These are phyloP conservation scores for Parthenolecanium corni DNA, from an alignment of 2,888 invertebrate genomes.

Conservation along the genomic window DNA sequence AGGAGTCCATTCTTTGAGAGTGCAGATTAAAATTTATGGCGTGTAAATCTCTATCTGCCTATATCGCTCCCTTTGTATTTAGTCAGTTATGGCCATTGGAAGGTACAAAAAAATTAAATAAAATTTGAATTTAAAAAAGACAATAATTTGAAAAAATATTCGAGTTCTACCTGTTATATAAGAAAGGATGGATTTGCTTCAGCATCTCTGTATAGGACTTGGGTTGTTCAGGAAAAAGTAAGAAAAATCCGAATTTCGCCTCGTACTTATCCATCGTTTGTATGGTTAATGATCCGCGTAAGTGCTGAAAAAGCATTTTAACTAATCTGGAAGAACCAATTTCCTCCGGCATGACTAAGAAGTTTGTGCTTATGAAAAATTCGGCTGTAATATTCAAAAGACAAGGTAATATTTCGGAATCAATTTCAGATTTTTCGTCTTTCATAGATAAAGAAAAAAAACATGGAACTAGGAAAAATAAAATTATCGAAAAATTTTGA, in stretches of 20 bases:
- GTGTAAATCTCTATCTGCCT: no score
- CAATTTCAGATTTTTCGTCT: no score
- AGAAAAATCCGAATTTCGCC: constrained; percentile 8
- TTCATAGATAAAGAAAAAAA: no score
- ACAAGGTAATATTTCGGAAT: not conserved
- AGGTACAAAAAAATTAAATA: no score
- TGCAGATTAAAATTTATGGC: no score
- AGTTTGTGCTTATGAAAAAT: not conserved
- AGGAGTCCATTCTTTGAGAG: no score
- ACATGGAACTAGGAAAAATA: no score
- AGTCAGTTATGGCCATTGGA: no score
- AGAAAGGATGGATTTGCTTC: not conserved
- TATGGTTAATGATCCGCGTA: not conserved
- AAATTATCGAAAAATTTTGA: no score
- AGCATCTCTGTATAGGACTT: constrained; percentile 5
- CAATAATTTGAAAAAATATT: no score
- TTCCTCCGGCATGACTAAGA: constrained; percentile 14
- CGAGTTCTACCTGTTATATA: constrained; percentile 15
- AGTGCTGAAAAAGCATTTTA: not conserved
- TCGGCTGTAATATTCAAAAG: constrained; percentile 2
- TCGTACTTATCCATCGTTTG: not conserved
- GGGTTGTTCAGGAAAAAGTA: constrained; percentile 4
- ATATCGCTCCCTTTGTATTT: no score
- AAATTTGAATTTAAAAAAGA: no score
- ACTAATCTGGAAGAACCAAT: not conserved